Percentiles rank a stretch among this genome's conserved stretches.
Evolutionary conservation across 2,113 vertebrate genomes (phyloP).

Genomic region (Phoxinus phoxinus): DNA sequence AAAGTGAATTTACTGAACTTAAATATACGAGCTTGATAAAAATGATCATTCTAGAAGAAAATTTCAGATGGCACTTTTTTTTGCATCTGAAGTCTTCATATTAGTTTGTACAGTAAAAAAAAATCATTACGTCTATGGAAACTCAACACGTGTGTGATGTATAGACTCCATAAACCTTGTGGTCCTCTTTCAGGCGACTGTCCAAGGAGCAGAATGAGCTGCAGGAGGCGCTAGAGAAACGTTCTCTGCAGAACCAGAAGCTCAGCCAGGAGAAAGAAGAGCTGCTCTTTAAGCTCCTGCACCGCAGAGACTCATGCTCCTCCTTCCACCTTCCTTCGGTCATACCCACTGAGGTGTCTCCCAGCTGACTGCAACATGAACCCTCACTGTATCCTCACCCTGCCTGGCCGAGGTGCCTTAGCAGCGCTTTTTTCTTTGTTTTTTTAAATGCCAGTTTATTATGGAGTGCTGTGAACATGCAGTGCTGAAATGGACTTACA

Average conservation of each 20-base stretch:
- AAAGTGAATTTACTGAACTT: no score
- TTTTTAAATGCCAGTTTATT: conserved; percentile 22
- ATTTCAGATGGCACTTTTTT: no score
- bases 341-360: conserved; percentile 62
- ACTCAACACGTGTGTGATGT: no score
- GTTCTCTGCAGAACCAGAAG: conserved; percentile 72
- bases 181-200: conserved; percentile 78
- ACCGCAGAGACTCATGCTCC: conserved; percentile 66
- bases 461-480: conserved; percentile 14
- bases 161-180: background rate
- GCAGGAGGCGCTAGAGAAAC: conserved; percentile 83
- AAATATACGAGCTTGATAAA: no score
- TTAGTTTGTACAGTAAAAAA: no score
- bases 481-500: conserved; percentile 19
- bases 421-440: background rate
- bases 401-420: background rate
- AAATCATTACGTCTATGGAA: no score
- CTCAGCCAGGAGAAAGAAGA: conserved; percentile 88
- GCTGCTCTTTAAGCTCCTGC: conserved; percentile 84
- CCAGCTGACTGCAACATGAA: conserved; percentile 62
- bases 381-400: background rate
- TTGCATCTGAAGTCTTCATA: no score
- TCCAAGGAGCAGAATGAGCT: conserved; percentile 81
- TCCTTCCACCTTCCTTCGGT: conserved; percentile 72
- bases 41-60: no score